Percentiles rank a stretch among this genome's conserved stretches.
Conservation (phyloP, 2,113 vertebrate genomes). For the Tachuris rubrigastra region DNA sequence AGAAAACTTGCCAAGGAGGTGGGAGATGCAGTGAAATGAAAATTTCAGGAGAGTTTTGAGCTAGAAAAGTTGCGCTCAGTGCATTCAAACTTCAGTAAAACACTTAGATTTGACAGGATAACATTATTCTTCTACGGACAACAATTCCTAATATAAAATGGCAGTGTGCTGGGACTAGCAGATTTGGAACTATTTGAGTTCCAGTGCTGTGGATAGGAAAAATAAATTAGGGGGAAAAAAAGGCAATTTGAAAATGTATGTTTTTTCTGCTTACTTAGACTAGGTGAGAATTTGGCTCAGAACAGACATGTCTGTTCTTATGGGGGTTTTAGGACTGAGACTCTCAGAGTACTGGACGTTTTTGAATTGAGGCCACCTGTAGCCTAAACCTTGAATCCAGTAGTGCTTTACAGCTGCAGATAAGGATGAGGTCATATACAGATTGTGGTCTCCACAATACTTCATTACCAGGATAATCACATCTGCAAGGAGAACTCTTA, state of each 20-base stretch:
- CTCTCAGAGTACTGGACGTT: background rate
- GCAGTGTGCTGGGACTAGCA: background rate
- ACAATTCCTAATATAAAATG: background rate
- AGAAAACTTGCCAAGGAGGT: background rate
- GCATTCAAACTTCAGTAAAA: background rate
- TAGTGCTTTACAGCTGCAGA: conserved; percentile 60
- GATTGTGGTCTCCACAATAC: conserved; percentile 32
- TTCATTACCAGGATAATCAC: conserved; percentile 49
- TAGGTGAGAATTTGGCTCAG: conserved; percentile 44
- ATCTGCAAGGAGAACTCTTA: conserved; percentile 53
- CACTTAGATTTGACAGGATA: background rate
- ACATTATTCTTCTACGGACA: background rate
- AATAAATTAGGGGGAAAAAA: background rate
- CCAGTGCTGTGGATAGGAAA: background rate
- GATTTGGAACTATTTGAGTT: background rate
- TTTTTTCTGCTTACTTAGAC: background rate
- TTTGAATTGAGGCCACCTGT: conserved; percentile 34
- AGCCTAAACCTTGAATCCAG: background rate
- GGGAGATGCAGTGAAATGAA: conserved; percentile 4
- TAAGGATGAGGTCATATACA: conserved; percentile 56
- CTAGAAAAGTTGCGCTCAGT: background rate
- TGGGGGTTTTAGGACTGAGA: background rate
- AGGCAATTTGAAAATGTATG: background rate
- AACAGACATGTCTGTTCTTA: conserved; percentile 4
- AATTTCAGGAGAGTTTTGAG: background rate